Base-by-base conservation (phyloP, 2,113 vertebrate genomes). In the Chaetura pelagica region DNA sequence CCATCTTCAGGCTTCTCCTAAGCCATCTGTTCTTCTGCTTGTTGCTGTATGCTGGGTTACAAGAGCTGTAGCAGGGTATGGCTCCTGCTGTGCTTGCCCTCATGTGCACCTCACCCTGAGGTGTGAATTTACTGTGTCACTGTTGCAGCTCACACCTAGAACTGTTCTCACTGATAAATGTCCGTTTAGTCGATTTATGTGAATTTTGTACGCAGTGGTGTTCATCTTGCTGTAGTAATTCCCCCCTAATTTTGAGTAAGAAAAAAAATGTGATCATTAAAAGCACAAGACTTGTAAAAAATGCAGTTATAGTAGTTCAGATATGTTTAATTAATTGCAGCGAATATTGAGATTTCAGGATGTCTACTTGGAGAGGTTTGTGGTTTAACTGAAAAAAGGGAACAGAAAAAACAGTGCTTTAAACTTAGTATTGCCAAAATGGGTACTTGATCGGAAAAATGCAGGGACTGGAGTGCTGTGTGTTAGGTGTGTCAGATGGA, bases 1-100 rank as follows among this genome's bases (percentile, higher is more conserved):
- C 26, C 20, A 8, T 51, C 20, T 32, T 34, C 14, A 26, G 69
- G 26, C 66, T 89, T 17, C 7, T 86, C 38, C 7, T 42, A 12
- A 1, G 16, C 7, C 6, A 10, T 4, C 32, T n/a, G 35, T 58
- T 5, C 58, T 62, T 1, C 40, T 24, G 2, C 2, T 10, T 21
- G 74, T 63, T 49, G 32, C 62, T 44, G 32, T 18, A 4, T 0
- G 0, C 49, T 34, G 68, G 14, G 18, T 15, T 40, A 1, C 0
- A 1, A 30, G 52, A 71, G 34, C 34, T 22, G 15, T 24, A 1
- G 3, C 55, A 22, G 55, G 19, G 59, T 13, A 4, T 11, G 32
- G 30, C 35, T 9, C 10, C 34, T 34, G n/a, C 1, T 40, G n/a
- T 61, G 3, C 12, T 32, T 85, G 26, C 5, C n/a, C 44, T 5